Conservation (phyloP, 2,113 vertebrate species). For the Hyaena hyaena region DNA sequence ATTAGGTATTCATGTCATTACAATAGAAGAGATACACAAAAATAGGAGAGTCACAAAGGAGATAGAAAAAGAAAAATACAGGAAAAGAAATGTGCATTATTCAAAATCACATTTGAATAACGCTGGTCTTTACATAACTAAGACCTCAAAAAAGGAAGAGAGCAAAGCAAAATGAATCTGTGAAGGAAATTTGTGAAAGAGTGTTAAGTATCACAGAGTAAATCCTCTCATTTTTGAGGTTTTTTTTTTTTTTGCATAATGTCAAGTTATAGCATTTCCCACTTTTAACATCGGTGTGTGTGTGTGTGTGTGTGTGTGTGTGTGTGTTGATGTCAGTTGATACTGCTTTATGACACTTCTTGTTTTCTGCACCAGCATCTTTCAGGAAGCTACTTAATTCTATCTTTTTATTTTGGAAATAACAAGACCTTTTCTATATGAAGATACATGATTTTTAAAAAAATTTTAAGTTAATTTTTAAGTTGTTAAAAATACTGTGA, state of each 20-base stretch:
- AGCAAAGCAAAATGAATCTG: background rate
- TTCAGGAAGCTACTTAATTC: background rate
- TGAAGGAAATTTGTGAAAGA: background rate
- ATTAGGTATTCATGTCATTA: constrained; percentile 68
- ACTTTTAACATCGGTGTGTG: background rate
- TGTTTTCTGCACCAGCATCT: background rate
- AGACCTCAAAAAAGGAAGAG: background rate
- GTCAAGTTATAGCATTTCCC: background rate
- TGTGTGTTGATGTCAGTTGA: background rate
- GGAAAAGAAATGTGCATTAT: constrained; percentile 28
- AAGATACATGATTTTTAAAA: background rate
- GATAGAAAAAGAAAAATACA: constrained; percentile 47
- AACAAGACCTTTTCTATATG: background rate
- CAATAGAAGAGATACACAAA: constrained; percentile 67
- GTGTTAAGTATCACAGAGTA: background rate
- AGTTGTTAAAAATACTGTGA: background rate
- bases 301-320: no score
- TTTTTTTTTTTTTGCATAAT: background rate
- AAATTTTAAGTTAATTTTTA: background rate
- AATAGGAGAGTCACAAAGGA: background rate
- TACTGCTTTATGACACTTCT: background rate
- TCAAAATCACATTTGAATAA: constrained; percentile 62
- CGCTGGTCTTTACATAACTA: background rate
- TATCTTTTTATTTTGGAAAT: background rate
- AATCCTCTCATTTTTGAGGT: background rate